phyloP scores from a whole-genome alignment of 2,888 invertebrate species.

The Buathra laborator region DNA sequence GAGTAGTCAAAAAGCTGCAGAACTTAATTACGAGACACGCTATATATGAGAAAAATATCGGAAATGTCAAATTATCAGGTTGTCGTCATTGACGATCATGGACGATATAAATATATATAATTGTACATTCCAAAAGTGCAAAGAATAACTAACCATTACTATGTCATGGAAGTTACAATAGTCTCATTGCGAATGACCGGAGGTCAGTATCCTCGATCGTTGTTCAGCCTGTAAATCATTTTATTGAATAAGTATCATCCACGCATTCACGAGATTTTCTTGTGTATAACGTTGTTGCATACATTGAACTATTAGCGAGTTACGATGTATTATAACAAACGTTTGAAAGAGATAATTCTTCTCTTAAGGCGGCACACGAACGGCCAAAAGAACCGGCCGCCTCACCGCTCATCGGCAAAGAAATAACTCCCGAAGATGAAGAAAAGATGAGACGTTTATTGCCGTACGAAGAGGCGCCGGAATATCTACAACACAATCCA shows the following conservation, averaged over 20 bases:
- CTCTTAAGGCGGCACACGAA: constrained; percentile 65
- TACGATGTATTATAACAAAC: constrained; percentile 4
- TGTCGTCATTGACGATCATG: no score
- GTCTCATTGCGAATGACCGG: constrained; percentile 4
- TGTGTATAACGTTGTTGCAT: neutral
- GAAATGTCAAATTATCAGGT: no score
- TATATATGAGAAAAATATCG: no score
- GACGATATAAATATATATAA: no score
- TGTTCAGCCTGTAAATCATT: constrained; percentile 48
- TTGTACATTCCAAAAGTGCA: neutral
- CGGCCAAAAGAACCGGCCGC: constrained; percentile 74
- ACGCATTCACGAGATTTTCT: constrained; percentile 15
- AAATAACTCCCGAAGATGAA: constrained; percentile 79
- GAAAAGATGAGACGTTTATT: constrained; percentile 82
- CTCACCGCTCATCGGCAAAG: constrained; percentile 76
- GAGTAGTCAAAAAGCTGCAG: no score
- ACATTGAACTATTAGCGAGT: neutral
- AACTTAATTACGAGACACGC: no score
- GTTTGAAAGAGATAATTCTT: constrained; percentile 21
- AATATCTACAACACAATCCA: constrained; percentile 94
- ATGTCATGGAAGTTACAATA: neutral
- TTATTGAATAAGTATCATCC: constrained; percentile 18
- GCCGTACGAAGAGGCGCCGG: constrained; percentile 89
- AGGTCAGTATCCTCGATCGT: neutral
- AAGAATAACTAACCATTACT: neutral